Evolutionary conservation across 2,888 invertebrate species (phyloP).

Genomic region (Ornithoptera priamus): DNA sequence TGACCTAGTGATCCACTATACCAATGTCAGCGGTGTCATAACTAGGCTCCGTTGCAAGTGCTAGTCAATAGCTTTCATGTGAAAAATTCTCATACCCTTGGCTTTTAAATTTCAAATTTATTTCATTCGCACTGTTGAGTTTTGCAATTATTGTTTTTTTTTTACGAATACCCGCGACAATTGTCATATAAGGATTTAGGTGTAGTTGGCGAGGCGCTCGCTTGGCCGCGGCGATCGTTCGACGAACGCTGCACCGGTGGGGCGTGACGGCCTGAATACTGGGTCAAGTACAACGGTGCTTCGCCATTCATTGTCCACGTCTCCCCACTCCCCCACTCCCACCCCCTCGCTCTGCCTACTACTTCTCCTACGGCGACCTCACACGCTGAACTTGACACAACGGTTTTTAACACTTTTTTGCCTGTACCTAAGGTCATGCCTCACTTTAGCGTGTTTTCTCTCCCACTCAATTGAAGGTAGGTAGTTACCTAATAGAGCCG

Average conservation of each 20-base stretch:
- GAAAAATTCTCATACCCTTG: conserved; percentile 24
- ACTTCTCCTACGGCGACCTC: conserved; percentile 58
- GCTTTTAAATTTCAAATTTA: conserved; percentile 9
- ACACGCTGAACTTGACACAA: conserved; percentile 75
- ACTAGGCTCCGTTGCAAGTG: conserved; percentile 32
- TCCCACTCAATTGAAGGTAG: background rate
- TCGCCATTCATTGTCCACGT: conserved; percentile 77
- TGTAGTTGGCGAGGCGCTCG: conserved; percentile 3
- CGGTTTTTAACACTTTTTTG: conserved; percentile 61
- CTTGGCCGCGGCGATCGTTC: conserved; percentile 17
- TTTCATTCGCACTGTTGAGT: background rate
- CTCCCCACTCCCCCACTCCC: conserved; percentile 24
- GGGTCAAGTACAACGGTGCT: conserved; percentile 79
- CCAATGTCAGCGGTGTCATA: conserved; percentile 72
- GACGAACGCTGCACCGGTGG: conserved; percentile 45
- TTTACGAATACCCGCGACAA: background rate
- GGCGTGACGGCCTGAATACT: conserved; percentile 68
- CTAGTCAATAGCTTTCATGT: conserved; percentile 13
- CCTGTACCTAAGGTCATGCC: conserved; percentile 36
- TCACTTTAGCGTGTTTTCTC: conserved; percentile 1
- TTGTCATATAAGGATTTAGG: conserved; percentile 3
- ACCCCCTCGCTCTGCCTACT: background rate
- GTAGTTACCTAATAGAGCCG: conserved; percentile 66
- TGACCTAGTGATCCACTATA: conserved; percentile 66
- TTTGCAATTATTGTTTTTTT: conserved; percentile 11